phyloP scores from a whole-genome alignment of 2,113 vertebrate species.

The Syngnathus floridae region DNA sequence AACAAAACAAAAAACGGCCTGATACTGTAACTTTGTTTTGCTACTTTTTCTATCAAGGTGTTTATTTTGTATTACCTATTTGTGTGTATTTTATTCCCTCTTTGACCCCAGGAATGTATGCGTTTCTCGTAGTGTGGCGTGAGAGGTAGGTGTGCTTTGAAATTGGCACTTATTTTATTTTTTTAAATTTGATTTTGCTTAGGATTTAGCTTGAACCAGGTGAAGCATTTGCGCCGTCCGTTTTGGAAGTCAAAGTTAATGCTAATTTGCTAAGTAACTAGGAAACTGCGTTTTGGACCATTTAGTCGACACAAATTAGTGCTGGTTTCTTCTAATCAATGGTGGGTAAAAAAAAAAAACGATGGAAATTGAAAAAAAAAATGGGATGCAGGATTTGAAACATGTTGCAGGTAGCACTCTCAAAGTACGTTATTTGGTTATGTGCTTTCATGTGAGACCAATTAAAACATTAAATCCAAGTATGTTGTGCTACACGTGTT shows the following conservation, averaged over 20 bases:
- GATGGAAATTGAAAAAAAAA: background rate
- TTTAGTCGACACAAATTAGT: constrained; percentile 44
- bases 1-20: constrained; percentile 39
- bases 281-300: constrained; percentile 21
- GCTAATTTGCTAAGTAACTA: background rate
- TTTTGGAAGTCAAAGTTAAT: constrained; percentile 17
- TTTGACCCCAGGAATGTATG: constrained; percentile 68
- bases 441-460: constrained; percentile 75
- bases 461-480: constrained; percentile 64
- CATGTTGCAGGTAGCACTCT: constrained; percentile 46
- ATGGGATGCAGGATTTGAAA: constrained; percentile 42
- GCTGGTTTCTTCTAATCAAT: constrained; percentile 45
- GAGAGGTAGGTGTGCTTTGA: constrained; percentile 51
- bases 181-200: constrained; percentile 39
- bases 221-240: constrained; percentile 41
- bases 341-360: constrained; percentile 29
- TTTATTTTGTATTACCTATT: constrained; percentile 50
- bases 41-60: constrained; percentile 62
- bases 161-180: constrained; percentile 40
- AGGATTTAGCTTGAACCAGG: constrained; percentile 53
- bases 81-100: constrained; percentile 53
- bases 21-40: constrained; percentile 69
- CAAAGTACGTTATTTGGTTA: constrained; percentile 65
- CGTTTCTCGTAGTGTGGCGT: constrained; percentile 63
- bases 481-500: constrained; percentile 8